Evolutionary conservation across 2,797 vertebrate genomes (phyloP), one percentile per base, ranked within the genome.

Genomic region (Amblyopsis hoosieri): DNA sequence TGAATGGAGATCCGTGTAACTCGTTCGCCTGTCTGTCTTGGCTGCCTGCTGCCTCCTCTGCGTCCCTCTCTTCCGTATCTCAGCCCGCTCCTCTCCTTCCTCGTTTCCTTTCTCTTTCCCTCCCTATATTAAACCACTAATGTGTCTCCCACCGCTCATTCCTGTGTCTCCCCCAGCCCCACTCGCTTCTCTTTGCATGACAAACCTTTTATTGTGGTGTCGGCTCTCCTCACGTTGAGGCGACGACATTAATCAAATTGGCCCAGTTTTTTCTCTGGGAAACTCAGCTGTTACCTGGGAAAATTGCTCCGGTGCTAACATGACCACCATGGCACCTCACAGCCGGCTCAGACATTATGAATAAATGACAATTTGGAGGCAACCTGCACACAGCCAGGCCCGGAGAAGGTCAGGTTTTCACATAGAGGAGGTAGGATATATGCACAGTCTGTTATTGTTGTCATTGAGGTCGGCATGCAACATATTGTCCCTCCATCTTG

Each of bases 211-310:
- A 71, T 76, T 61, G 64, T 76, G 45, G 55, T 48, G 14, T 74
- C 73, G 67, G 5, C 3, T 1, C 45, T 54, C 62, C 61, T 87
- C 65, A 55, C 2, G 47, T 61, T 61, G 60, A 80, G 69, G 79
- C 19, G n/a, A 63, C 74, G 66, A 72, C 83, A 87, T 90, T 90
- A 85, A 90, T 92, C 80, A 90, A 80, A 83, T 57, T 81, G 80
- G 10, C 87, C 85, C 73, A 83, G 66, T 86, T 88, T 71, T 87
- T 66, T 73, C 47, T 57, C 12, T 57, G 55, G 31, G 55, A 62
- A 79, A 63, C 13, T 14, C 64, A 71, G 51, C 72, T 59, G 57
- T 55, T 70, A 48, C 49, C 29, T 1, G 64, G 37, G 19, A 73
- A 71, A 74, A 72, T 54, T 51, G 54, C 72, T 54, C 62, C 15